These are phyloP conservation scores for Zaprionus gabonicus DNA, from an alignment of 1,140 invertebrate species.

Conservation along the genomic window DNA sequence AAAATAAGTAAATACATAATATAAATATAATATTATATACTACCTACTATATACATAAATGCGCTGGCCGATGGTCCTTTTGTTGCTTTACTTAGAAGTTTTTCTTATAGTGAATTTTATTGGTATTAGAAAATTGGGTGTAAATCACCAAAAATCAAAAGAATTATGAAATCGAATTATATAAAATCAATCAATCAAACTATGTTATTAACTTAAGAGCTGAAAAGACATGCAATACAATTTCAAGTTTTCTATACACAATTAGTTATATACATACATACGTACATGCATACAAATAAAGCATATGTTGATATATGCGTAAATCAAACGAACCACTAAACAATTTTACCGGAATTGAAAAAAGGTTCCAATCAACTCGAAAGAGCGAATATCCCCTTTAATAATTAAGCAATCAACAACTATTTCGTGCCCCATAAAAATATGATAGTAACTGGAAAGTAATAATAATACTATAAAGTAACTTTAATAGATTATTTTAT, in stretches of 20 bases:
- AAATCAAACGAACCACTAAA: conserved; percentile 21
- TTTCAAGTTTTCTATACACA: conserved; percentile 54
- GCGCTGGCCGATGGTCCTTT: conserved; percentile 18
- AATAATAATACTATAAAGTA: conserved; percentile 31
- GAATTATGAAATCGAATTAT: conserved; percentile 22
- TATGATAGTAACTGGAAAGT: conserved; percentile 2
- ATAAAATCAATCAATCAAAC: conserved; percentile 42
- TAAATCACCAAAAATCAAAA: conserved; percentile 22
- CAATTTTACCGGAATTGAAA: conserved; percentile 37
- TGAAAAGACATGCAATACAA: conserved; percentile 61
- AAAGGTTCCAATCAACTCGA: conserved; percentile 36
- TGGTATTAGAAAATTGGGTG: conserved; percentile 38
- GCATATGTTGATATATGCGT: neutral
- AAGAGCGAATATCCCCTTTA: conserved; percentile 21
- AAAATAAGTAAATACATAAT: conserved; percentile 16
- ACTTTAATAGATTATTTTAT: conserved; percentile 46
- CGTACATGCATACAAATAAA: conserved; percentile 1
- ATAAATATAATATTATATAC: neutral
- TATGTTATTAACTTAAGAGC: conserved; percentile 41
- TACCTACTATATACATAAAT: conserved; percentile 5
- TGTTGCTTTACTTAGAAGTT: conserved; percentile 39
- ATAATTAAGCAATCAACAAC: conserved; percentile 25
- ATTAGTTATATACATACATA: conserved; percentile 35
- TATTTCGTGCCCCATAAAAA: conserved; percentile 25
- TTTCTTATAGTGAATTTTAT: conserved; percentile 44